These are phyloP conservation scores for Meiosimyza platycephala DNA, from an alignment of 2,888 invertebrate genomes.

Conservation along the genomic window DNA sequence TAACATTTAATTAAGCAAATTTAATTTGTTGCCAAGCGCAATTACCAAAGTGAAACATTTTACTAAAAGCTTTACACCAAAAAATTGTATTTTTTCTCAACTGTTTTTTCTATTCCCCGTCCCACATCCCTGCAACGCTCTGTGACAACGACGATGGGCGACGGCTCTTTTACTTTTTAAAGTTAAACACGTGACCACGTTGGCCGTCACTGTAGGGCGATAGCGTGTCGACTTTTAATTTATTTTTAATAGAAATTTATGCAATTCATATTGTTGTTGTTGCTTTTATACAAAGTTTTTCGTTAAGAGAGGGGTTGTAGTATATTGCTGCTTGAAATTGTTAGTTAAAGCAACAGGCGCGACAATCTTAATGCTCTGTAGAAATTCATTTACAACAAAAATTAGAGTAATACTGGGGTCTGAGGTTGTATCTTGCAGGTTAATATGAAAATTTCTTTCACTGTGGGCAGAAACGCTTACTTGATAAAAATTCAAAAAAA, in stretches of 20 bases:
- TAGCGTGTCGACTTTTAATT: slow-evolving; percentile 42
- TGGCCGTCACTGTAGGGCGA: not conserved
- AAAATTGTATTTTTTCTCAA: not conserved
- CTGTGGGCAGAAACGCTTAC: no score
- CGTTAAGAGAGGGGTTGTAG: slow-evolving; percentile 30
- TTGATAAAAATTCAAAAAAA: no score
- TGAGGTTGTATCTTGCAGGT: no score
- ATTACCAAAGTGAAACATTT: slow-evolving; percentile 30
- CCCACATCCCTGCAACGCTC: not conserved
- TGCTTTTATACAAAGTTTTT: slow-evolving; percentile 32
- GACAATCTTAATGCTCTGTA: slow-evolving; percentile 1
- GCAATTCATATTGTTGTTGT: slow-evolving; percentile 12
- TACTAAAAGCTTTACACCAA: slow-evolving; percentile 34
- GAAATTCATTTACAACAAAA: slow-evolving; percentile 7
- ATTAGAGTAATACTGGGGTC: no score
- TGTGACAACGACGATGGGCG: not conserved
- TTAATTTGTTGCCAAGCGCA: slow-evolving; percentile 41
- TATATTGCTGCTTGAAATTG: not conserved
- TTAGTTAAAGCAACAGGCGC: slow-evolving; percentile 38
- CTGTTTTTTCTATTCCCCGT: not conserved
- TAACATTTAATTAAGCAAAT: slow-evolving; percentile 52
- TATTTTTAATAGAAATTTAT: slow-evolving; percentile 46
- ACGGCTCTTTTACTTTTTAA: slow-evolving; percentile 1
- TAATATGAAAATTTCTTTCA: no score
- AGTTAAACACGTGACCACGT: slow-evolving; percentile 34